Conservation (phyloP, 2,113 vertebrate genomes). For the Poecile atricapillus region DNA sequence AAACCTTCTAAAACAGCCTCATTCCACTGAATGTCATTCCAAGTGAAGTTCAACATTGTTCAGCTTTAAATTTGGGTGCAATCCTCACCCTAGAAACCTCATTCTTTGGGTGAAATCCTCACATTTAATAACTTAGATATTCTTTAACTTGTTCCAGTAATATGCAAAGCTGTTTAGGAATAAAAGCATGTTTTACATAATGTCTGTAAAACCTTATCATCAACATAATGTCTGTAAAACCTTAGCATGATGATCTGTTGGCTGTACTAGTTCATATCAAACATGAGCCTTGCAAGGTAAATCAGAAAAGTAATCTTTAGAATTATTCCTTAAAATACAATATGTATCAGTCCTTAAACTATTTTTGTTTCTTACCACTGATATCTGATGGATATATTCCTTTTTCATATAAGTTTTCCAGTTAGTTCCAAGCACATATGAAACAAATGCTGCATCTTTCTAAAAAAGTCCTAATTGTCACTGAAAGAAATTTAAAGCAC, state of each 20-base stretch:
- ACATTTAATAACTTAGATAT: background rate
- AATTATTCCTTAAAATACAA: background rate
- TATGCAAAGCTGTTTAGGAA: background rate
- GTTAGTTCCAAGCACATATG: background rate
- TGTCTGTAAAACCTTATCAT: background rate
- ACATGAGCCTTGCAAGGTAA: rapidly evolving
- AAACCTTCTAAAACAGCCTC: background rate
- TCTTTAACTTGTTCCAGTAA: background rate
- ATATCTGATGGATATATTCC: background rate
- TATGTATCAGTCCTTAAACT: background rate
- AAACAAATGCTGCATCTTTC: background rate
- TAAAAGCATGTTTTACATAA: background rate
- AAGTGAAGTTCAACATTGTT: background rate
- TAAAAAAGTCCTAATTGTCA: background rate
- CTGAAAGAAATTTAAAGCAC: background rate
- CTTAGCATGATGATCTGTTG: background rate
- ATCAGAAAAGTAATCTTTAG: background rate
- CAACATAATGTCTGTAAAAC: background rate
- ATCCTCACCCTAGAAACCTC: background rate
- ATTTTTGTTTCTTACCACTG: background rate
- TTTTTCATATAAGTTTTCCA: background rate
- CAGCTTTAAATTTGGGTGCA: background rate
- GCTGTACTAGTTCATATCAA: background rate
- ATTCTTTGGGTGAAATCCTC: background rate
- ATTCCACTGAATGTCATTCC: background rate